Evolutionary conservation across 2,888 invertebrate species (phyloP).

Genomic region (Ichneumoninae sp.): DNA sequence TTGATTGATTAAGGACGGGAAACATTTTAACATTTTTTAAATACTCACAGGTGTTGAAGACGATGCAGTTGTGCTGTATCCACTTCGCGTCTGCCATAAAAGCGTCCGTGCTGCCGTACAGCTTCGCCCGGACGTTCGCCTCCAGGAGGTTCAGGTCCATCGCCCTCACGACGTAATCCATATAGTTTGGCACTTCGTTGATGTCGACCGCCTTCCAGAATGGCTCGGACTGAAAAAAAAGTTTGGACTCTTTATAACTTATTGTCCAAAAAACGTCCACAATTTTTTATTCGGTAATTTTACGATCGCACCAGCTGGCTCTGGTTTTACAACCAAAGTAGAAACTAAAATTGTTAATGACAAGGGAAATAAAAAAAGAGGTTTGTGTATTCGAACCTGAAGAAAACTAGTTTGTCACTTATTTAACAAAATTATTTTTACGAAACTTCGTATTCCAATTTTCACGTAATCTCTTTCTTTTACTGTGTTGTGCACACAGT

Average conservation of each 20-base stretch:
- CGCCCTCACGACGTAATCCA: constrained; percentile 93
- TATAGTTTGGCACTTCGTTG: constrained; percentile 90
- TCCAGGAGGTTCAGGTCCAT: constrained; percentile 93
- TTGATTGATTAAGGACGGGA: neutral
- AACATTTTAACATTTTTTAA: neutral
- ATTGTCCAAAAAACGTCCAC: too few relatives aligned
- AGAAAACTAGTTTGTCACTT: too few relatives aligned
- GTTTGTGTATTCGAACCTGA: neutral
- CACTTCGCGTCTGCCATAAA: constrained; percentile 96
- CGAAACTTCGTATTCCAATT: too few relatives aligned
- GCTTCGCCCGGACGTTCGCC: constrained; percentile 90
- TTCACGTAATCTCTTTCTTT: too few relatives aligned
- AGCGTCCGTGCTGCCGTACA: constrained; percentile 94
- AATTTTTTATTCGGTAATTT: too few relatives aligned
- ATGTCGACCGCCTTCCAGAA: constrained; percentile 92
- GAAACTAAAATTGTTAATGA: too few relatives aligned
- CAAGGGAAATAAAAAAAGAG: too few relatives aligned
- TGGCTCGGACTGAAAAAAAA: constrained; percentile 88
- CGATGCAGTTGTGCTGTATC: constrained; percentile 96
- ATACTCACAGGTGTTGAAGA: constrained; percentile 94
- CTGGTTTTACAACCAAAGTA: too few relatives aligned
- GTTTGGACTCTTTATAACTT: too few relatives aligned
- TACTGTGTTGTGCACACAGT: too few relatives aligned
- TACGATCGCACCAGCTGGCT: too few relatives aligned
- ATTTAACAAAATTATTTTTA: too few relatives aligned